Evolutionary conservation across 2,113 vertebrate genomes (phyloP).

Genomic region (Microcebus lehilahytsara): DNA sequence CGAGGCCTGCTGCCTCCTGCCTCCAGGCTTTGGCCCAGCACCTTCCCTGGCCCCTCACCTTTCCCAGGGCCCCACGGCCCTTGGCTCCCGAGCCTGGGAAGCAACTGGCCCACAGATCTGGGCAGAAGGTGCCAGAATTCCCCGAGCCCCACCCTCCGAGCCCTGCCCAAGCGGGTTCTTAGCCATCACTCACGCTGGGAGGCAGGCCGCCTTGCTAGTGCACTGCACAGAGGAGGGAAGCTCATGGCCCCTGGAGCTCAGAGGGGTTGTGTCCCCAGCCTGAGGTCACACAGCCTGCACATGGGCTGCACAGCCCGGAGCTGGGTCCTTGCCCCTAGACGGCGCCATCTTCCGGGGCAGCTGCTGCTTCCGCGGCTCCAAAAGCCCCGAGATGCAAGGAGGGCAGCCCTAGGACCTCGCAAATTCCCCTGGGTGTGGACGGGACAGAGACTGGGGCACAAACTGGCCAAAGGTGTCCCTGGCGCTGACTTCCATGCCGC

Average conservation of each 20-base stretch:
- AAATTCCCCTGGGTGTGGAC: neutral
- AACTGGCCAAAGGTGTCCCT: neutral
- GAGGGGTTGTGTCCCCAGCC: neutral
- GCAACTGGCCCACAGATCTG: conserved; percentile 61
- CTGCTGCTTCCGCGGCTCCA: neutral
- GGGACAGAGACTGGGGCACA: neutral
- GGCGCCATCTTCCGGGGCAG: neutral
- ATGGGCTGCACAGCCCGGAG: rapidly evolving
- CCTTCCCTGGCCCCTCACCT: conserved; percentile 31
- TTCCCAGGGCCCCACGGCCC: conserved; percentile 45
- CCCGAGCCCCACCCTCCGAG: neutral
- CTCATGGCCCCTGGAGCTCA: neutral
- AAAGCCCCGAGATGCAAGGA: neutral
- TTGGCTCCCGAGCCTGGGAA: conserved; percentile 18
- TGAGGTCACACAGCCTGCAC: neutral
- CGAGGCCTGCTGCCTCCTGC: neutral
- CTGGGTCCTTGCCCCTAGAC: neutral
- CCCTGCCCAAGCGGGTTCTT: conserved; percentile 35
- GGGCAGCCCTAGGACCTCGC: no score
- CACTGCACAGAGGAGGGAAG: neutral
- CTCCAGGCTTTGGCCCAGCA: neutral
- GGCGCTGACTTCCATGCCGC: no score
- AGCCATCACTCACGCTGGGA: neutral
- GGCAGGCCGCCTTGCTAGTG: neutral
- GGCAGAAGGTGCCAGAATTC: conserved; percentile 44